A percentile compares a stretch with the other conserved stretches of the same genome.
These are phyloP conservation scores for Acrocephalus scirpaceus DNA, from an alignment of 2,797 vertebrate genomes.

Conservation along the genomic window DNA sequence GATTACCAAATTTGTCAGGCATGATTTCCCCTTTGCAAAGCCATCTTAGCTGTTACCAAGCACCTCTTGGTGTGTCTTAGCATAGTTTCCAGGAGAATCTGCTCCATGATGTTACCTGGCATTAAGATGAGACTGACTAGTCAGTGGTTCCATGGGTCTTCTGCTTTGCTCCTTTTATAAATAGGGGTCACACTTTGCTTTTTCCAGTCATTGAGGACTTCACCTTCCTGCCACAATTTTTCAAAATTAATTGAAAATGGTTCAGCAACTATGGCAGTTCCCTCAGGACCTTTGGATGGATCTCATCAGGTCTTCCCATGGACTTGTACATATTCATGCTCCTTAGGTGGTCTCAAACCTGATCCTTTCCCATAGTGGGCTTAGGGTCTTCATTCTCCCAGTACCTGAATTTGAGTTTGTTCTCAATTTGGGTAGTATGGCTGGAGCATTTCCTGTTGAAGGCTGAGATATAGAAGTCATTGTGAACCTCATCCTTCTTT, in stretches of 20 bases:
- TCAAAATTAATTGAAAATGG: background rate
- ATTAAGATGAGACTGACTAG: background rate
- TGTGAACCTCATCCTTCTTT: background rate
- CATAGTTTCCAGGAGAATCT: background rate
- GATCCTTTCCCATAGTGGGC: background rate
- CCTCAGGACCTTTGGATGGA: background rate
- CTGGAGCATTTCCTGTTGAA: background rate
- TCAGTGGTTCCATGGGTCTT: background rate
- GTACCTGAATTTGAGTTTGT: background rate
- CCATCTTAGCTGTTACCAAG: background rate
- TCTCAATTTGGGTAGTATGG: background rate
- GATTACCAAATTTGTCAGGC: background rate
- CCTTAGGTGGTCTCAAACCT: background rate
- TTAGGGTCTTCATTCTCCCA: background rate
- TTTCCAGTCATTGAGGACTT: background rate
- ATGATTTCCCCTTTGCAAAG: background rate
- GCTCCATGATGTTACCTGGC: too few species aligned
- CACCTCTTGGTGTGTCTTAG: background rate
- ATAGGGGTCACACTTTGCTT: background rate
- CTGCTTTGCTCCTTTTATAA: background rate
- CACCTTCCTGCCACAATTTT: background rate
- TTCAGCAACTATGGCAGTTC: background rate
- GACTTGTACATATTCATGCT: background rate
- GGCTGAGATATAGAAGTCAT: background rate
- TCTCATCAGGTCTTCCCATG: background rate